Percentiles rank a stretch among this genome's conserved stretches.
Conservation (phyloP, 2,888 invertebrate genomes). For the Parnassius smintheus region DNA sequence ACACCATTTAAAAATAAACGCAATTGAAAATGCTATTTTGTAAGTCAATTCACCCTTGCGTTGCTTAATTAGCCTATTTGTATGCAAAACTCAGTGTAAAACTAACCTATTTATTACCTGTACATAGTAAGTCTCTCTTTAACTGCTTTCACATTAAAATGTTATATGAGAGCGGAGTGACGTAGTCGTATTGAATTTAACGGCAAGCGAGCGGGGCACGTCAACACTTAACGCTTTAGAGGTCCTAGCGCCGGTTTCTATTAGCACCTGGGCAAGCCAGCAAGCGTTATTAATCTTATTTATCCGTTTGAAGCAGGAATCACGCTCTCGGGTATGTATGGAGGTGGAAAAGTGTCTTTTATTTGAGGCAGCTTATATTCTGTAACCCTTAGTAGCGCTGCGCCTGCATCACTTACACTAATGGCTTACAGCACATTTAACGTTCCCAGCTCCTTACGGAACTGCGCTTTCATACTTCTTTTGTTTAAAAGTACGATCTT, state of each 20-base stretch:
- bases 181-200: conserved; percentile 43
- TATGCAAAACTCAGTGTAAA: conserved; percentile 12
- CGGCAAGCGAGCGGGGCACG: conserved; percentile 41
- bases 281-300: conserved; percentile 71
- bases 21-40: conserved; percentile 1
- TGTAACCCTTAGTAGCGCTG: conserved; percentile 38
- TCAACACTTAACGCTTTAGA: conserved; percentile 51
- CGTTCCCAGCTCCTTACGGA: conserved; percentile 38
- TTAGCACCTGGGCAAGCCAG: conserved; percentile 67
- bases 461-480: conserved; percentile 28
- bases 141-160: conserved; percentile 29
- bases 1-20: conserved; percentile 16
- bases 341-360: conserved; percentile 40
- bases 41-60: conserved; percentile 18
- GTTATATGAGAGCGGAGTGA: conserved; percentile 29
- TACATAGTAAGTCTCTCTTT: conserved; percentile 18
- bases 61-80: conserved; percentile 23
- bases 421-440: conserved; percentile 55
- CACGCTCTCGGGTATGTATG: conserved; percentile 48
- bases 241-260: conserved; percentile 57
- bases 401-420: conserved; percentile 48
- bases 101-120: neutral
- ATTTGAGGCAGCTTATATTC: conserved; percentile 41
- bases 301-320: conserved; percentile 64
- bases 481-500: conserved; percentile 26